Conservation (phyloP, 2,113 vertebrate species). For the Toxotes chatareus region DNA sequence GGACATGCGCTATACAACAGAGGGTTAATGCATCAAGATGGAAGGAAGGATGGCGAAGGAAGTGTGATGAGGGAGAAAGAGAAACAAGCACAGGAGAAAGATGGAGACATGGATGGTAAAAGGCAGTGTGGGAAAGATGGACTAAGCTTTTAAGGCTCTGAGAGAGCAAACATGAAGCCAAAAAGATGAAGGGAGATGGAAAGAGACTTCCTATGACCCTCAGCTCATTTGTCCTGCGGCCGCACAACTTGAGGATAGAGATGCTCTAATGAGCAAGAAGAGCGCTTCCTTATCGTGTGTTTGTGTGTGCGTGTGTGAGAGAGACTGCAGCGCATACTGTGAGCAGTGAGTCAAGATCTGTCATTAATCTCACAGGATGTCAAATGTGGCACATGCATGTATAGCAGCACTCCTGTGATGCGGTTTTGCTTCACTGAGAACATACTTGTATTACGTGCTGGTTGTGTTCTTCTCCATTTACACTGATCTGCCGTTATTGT, state of each 20-base stretch:
- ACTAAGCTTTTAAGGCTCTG: conserved; percentile 40
- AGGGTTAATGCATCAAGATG: conserved; percentile 45
- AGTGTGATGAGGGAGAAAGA: conserved; percentile 39
- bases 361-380: conserved; percentile 48
- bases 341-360: conserved; percentile 7
- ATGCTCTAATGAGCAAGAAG: conserved; percentile 59
- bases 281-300: conserved; percentile 11
- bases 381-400: conserved; percentile 24
- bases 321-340: conserved; percentile 2
- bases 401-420: conserved; percentile 1
- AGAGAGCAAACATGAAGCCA: conserved; percentile 24
- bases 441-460: neutral
- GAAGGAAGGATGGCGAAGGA: conserved; percentile 18
- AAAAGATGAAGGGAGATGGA: conserved; percentile 56
- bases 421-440: conserved; percentile 9
- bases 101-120: conserved; percentile 14
- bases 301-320: conserved; percentile 3
- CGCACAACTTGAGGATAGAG: conserved; percentile 36
- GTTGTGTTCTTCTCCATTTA: neutral
- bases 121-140: conserved; percentile 32
- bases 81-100: conserved; percentile 38
- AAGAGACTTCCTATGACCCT: conserved; percentile 44
- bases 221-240: conserved; percentile 56
- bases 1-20: conserved; percentile 10
- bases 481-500: conserved; percentile 1